Conservation (phyloP, 2,888 invertebrate genomes). For the Dicyrtomina minuta region DNA sequence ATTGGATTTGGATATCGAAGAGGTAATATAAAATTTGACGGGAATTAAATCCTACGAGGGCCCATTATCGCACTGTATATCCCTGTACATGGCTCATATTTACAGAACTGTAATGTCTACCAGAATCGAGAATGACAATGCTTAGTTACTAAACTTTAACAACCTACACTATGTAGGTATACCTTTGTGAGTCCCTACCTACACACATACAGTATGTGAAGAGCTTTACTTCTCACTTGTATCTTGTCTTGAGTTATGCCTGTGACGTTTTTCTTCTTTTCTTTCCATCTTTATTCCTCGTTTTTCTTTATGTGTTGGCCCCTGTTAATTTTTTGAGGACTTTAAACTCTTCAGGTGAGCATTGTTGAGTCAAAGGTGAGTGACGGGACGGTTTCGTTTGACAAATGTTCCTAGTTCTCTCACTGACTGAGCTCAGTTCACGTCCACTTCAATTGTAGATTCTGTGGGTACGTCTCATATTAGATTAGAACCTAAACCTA, state of each 20-base stretch:
- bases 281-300: not conserved
- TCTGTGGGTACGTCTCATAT: conserved; percentile 18
- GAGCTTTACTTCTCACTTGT: not conserved
- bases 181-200: too few species aligned
- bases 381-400: conserved; percentile 38
- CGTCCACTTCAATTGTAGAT: not conserved
- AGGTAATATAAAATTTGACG: conserved; percentile 3
- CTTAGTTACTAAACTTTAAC: too few species aligned
- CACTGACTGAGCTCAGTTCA: conserved; percentile 19
- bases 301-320: conserved; percentile 17
- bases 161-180: too few species aligned
- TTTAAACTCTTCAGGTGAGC: conserved; percentile 28
- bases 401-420: conserved; percentile 32
- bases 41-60: too few species aligned
- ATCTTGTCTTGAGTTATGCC: not conserved
- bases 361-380: conserved; percentile 29
- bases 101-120: too few species aligned
- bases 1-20: not conserved
- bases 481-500: too few species aligned
- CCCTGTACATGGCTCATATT: too few species aligned
- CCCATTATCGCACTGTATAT: too few species aligned
- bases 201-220: not conserved
- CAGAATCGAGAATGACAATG: too few species aligned
- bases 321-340: conserved; percentile 37
- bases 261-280: not conserved